A percentile compares a stretch with the other conserved stretches of the same genome.
phyloP scores from a whole-genome alignment of 2,888 invertebrate species.

The Physocephala rufipes region DNA sequence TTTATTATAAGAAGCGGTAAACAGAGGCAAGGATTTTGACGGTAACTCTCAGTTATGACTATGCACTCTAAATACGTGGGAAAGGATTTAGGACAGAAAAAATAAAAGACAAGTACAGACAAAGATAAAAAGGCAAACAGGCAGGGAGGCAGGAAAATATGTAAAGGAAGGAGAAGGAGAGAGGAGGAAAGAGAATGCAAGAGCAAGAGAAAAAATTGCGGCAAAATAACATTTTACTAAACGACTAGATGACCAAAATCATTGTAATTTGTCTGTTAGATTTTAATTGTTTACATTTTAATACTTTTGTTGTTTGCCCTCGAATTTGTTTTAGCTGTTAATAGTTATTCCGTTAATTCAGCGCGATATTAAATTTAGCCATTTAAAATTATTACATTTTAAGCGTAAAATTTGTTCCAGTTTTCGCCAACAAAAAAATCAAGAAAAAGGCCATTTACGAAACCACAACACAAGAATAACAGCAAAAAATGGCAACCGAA shows the following conservation, averaged over 20 bases:
- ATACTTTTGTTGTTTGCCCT: no score
- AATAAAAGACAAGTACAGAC: no score
- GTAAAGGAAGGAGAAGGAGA: no score
- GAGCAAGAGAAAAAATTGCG: neutral
- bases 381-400: neutral
- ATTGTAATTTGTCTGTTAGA: neutral
- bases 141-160: no score
- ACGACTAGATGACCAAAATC: neutral
- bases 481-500: no score
- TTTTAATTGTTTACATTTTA: no score
- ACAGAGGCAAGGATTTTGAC: neutral
- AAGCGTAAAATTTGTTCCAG: conserved; percentile 6
- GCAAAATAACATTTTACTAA: neutral
- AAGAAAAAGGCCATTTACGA: neutral
- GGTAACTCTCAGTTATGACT: no score
- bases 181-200: neutral
- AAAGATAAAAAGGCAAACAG: no score
- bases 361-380: conserved; percentile 1
- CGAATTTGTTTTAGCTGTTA: neutral
- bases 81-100: no score
- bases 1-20: conserved; percentile 5
- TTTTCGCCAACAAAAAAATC: no score
- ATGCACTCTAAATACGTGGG: no score
- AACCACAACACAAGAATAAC: no score
- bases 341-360: neutral